Base-by-base conservation (phyloP, 2,888 invertebrate genomes). In the Erebia epiphron region DNA sequence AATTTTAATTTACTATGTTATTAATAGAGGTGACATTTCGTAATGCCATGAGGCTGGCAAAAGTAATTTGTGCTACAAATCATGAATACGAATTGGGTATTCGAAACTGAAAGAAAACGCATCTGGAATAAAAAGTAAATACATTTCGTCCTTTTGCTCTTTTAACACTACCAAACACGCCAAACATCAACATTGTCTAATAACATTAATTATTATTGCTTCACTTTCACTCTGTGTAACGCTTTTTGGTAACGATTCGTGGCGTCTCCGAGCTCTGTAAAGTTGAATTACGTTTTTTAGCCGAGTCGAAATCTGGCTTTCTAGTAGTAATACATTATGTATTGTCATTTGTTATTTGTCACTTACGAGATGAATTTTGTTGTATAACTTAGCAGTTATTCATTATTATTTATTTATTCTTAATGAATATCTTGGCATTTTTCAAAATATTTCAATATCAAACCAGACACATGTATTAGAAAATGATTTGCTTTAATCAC, bases 181-280 rank as follows among this genome's bases (percentile, higher is more conserved):
- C 65, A 75, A 78, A 76, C 72, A 74, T 70, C 65, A 77, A 79
- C 82, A 82, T 85, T 83, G 81, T 84, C 82, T 85, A 84, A 84
- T 84, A 83, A 81, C 84, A 83, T 81, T 83, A 81, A 84, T 82
- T 83, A 87, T 87, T 84, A 77, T 79, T 84, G 83, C 79, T 83
- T 88, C 82, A 91, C 92, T 91, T 92, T 92, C 91, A 91, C 91
- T 88, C 77, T 79, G 78, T 78, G 81, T 78, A 84, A 83, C 82
- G 80, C 75, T 79, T 86, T 90, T 87, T 85, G 86, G 84, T 89
- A 86, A 83, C 86, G 83, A 87, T 84, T 85, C 83, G 84, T 87
- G 86, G 86, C 84, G 86, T 82, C 82, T 82, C 79, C 76, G 77
- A 79, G 78, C 79, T 84, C 75, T 77, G 81, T 80, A 82, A 82